These are phyloP conservation scores for Lamprologus speciosus DNA, from an alignment of 2,113 vertebrate genomes.

Conservation along the genomic window DNA sequence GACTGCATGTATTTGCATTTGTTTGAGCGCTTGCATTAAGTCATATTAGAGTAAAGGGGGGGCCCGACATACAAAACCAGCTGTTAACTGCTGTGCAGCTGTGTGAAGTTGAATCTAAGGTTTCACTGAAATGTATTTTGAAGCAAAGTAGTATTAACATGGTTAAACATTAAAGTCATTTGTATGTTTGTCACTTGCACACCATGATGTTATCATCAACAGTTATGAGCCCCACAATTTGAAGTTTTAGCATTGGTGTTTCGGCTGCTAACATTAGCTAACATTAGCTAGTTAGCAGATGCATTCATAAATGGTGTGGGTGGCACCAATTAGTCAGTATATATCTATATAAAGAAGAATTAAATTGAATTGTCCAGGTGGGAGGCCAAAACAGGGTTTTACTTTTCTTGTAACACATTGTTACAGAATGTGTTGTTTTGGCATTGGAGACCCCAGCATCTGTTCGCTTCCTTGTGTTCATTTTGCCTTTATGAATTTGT, in stretches of 20 bases:
- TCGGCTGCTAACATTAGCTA: not conserved
- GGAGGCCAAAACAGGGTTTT: not conserved
- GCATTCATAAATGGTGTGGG: not conserved
- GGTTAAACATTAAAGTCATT: not conserved
- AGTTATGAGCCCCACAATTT: not conserved
- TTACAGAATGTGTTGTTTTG: not conserved
- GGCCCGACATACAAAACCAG: fast-evolving
- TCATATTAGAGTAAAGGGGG: not conserved
- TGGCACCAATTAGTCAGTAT: not conserved
- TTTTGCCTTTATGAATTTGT: not conserved
- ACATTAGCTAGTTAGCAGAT: not conserved
- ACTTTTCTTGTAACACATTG: not conserved
- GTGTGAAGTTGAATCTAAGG: not conserved
- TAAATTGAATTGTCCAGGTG: not conserved
- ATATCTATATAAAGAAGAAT: not conserved
- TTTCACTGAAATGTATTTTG: not conserved
- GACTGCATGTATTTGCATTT: not conserved
- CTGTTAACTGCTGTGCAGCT: not conserved
- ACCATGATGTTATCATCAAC: not conserved
- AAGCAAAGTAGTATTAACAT: not conserved
- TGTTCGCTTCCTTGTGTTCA: not conserved
- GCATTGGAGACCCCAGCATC: not conserved
- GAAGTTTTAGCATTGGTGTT: not conserved
- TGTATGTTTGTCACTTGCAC: not conserved
- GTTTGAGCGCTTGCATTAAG: not conserved